A percentile compares a stretch with the other conserved stretches of the same genome.
Conservation (phyloP, 2,888 invertebrate genomes). For the Aphodius sticticus region DNA sequence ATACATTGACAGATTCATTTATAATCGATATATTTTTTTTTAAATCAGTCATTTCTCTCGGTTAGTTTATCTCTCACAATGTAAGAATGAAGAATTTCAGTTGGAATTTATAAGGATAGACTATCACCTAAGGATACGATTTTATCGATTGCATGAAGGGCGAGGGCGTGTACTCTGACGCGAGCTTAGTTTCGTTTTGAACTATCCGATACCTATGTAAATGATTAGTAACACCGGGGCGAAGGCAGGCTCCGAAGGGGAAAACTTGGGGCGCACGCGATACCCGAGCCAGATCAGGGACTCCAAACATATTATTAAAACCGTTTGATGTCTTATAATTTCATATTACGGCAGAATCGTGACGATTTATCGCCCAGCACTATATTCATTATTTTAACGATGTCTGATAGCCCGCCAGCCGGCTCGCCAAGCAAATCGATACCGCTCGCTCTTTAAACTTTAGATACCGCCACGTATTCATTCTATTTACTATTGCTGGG, state of each 20-base stretch:
- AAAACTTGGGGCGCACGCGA: constrained; percentile 23
- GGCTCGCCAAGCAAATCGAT: constrained; percentile 8
- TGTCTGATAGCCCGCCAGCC: constrained; percentile 22
- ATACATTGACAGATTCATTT: too few relatives aligned
- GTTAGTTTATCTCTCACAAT: too few relatives aligned
- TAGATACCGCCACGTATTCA: background rate
- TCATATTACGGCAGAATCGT: constrained; percentile 24
- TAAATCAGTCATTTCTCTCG: too few relatives aligned
- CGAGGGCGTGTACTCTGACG: background rate
- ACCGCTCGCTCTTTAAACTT: background rate
- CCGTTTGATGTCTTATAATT: constrained; percentile 27
- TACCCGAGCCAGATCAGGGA: constrained; percentile 13
- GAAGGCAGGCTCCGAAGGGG: constrained; percentile 11
- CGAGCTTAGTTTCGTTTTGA: constrained; percentile 22
- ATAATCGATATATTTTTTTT: too few relatives aligned
- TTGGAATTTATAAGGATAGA: background rate
- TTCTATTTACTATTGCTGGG: background rate
- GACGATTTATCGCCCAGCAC: constrained; percentile 24
- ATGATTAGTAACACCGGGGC: constrained; percentile 28
- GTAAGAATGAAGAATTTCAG: background rate
- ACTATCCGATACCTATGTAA: constrained; percentile 32
- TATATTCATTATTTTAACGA: constrained; percentile 26
- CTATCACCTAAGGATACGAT: background rate
- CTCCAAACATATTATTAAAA: constrained; percentile 25
- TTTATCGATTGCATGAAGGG: background rate